Conservation (phyloP, 2,113 vertebrate genomes). For the Cebidichthys violaceus region DNA sequence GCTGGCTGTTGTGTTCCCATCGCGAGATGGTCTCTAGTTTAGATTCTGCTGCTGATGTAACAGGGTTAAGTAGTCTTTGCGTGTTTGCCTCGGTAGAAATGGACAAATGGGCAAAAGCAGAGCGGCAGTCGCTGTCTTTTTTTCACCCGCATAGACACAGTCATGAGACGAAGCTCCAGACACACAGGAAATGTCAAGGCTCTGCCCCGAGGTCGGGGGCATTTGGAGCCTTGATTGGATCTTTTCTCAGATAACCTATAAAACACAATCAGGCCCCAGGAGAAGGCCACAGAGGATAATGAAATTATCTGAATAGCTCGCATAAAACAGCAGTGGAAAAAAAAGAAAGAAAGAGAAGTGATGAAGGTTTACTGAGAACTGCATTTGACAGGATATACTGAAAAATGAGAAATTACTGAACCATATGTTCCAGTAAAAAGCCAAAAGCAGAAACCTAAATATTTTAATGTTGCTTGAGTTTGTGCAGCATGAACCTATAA, state of each 20-base stretch:
- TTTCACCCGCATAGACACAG: constrained; percentile 6
- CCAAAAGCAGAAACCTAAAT: constrained; percentile 6
- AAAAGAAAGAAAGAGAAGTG: constrained; percentile 19
- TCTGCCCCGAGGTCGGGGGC: constrained; percentile 56
- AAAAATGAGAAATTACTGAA: constrained; percentile 44
- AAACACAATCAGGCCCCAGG: constrained; percentile 49
- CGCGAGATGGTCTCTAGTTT: background rate
- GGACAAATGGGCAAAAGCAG: constrained; percentile 6
- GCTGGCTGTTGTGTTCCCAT: background rate
- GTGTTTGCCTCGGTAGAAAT: constrained; percentile 12
- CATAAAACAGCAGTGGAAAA: constrained; percentile 32
- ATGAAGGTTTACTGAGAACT: constrained; percentile 37
- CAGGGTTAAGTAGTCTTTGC: constrained; percentile 16
- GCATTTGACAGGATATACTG: constrained; percentile 38
- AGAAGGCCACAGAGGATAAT: constrained; percentile 51
- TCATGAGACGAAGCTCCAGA: constrained; percentile 49
- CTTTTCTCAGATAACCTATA: constrained; percentile 59
- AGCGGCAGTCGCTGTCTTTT: constrained; percentile 12
- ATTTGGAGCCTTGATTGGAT: constrained; percentile 62
- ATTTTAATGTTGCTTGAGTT: background rate
- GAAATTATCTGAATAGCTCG: constrained; percentile 44
- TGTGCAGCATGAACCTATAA: background rate
- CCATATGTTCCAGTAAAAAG: constrained; percentile 25
- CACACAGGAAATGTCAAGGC: constrained; percentile 65
- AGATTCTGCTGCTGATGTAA: constrained; percentile 4